Evolutionary conservation across 2,113 vertebrate species (phyloP).

Genomic region (Colinus virginianus): DNA sequence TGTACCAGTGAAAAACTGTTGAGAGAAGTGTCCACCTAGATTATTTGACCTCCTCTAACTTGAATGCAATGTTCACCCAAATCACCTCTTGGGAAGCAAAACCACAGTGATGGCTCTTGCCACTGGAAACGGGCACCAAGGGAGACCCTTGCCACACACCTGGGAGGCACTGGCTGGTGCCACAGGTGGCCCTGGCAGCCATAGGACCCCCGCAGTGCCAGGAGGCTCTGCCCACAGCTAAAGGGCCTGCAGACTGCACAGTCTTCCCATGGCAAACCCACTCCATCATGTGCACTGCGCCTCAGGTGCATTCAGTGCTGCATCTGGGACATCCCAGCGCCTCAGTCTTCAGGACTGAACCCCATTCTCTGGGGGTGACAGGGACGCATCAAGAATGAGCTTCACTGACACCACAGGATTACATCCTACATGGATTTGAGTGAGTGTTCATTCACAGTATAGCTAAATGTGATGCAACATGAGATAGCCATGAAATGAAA

Average conservation of each 20-base stretch:
- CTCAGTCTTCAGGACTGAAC: accelerated
- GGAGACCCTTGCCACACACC: accelerated
- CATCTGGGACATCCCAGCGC: accelerated
- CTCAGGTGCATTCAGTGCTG: background rate
- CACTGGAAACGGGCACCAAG: background rate
- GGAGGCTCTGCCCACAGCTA: accelerated
- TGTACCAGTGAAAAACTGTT: background rate
- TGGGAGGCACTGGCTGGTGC: accelerated
- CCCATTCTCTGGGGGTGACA: background rate
- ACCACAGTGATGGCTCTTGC: background rate
- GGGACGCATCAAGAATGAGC: background rate
- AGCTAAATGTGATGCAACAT: background rate
- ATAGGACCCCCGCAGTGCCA: accelerated
- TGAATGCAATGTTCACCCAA: background rate
- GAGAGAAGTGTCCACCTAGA: background rate
- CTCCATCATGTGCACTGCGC: background rate
- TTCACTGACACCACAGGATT: background rate
- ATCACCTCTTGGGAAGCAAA: accelerated
- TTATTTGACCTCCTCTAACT: background rate
- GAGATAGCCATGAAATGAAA: background rate
- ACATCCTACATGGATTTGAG: background rate
- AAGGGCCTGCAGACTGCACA: background rate
- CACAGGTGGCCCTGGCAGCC: background rate
- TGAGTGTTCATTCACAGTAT: background rate
- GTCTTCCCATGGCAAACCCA: background rate